These are phyloP conservation scores for Acarapis woodi DNA, from an alignment of 1,140 invertebrate genomes.

Conservation along the genomic window DNA sequence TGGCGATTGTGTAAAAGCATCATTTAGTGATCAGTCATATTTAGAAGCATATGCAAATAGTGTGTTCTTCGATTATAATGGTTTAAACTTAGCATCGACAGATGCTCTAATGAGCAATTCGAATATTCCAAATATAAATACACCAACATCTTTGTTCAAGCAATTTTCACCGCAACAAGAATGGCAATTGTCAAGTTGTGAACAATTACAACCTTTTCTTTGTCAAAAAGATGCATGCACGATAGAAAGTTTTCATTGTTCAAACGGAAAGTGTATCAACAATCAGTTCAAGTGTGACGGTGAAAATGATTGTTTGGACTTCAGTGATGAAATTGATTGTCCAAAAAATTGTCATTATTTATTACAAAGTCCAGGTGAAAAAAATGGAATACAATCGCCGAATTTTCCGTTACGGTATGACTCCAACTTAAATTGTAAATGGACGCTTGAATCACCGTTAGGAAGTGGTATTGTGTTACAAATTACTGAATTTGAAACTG, in stretches of 20 bases:
- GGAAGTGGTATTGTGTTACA: slow-evolving; percentile 71
- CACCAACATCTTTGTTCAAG: not conserved
- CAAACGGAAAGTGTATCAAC: slow-evolving; percentile 68
- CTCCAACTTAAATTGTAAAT: slow-evolving; percentile 68
- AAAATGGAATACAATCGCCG: slow-evolving; percentile 69
- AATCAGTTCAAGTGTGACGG: slow-evolving; percentile 59
- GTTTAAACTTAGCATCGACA: not conserved
- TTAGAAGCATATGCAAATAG: not conserved
- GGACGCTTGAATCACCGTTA: slow-evolving; percentile 82
- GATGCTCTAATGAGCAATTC: too few species aligned
- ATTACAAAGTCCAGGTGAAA: slow-evolving; percentile 49
- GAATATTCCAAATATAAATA: too few species aligned
- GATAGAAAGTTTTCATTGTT: slow-evolving; percentile 64
- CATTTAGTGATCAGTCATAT: slow-evolving; percentile 23
- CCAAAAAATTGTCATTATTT: slow-evolving; percentile 49
- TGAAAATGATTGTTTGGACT: slow-evolving; percentile 71
- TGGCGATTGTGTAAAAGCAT: slow-evolving; percentile 52
- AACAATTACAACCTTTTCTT: slow-evolving; percentile 72
- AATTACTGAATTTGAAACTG: slow-evolving; percentile 90
- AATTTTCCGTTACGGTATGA: slow-evolving; percentile 78
- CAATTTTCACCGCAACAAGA: slow-evolving; percentile 27
- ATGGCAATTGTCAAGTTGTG: slow-evolving; percentile 73
- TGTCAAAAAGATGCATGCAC: slow-evolving; percentile 72
- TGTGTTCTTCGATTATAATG: too few species aligned
- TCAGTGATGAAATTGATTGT: slow-evolving; percentile 67